phyloP scores from a whole-genome alignment of 2,797 vertebrate species.

The Gila robusta region DNA sequence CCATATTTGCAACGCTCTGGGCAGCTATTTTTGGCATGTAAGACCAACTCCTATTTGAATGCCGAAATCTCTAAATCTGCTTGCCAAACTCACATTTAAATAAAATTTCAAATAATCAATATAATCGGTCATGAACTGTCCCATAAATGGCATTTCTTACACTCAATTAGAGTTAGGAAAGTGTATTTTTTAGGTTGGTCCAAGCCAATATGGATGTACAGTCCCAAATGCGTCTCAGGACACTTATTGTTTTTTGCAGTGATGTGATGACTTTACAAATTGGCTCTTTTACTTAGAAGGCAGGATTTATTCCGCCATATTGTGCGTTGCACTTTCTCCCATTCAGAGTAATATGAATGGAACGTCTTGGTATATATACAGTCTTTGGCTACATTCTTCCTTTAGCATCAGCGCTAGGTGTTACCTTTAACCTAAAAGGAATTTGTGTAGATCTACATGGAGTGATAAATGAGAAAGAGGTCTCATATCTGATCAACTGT shows the following conservation, averaged over 20 bases:
- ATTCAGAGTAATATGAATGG: neutral
- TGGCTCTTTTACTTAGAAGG: neutral
- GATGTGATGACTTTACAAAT: neutral
- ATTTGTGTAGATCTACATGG: conserved; percentile 18
- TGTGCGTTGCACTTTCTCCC: neutral
- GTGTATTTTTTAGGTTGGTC: neutral
- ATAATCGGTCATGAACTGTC: neutral
- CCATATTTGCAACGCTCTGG: neutral
- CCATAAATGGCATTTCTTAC: neutral
- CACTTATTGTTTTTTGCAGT: neutral
- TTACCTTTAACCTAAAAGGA: conserved; percentile 34
- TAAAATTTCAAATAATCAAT: neutral
- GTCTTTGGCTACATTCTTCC: neutral
- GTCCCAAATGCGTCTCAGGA: neutral
- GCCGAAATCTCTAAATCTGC: neutral
- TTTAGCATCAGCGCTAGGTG: neutral
- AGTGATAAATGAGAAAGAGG: conserved; percentile 15
- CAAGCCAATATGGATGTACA: neutral
- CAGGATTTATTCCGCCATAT: neutral
- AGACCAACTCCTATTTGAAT: conserved; percentile 9
- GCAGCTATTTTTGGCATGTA: neutral
- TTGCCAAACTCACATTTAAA: neutral
- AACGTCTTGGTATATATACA: neutral
- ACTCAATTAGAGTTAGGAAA: neutral
- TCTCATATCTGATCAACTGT: conserved; percentile 47